These are phyloP conservation scores for Himantopus leucocephalus DNA, from an alignment of 2,113 vertebrate species.

Conservation along the genomic window DNA sequence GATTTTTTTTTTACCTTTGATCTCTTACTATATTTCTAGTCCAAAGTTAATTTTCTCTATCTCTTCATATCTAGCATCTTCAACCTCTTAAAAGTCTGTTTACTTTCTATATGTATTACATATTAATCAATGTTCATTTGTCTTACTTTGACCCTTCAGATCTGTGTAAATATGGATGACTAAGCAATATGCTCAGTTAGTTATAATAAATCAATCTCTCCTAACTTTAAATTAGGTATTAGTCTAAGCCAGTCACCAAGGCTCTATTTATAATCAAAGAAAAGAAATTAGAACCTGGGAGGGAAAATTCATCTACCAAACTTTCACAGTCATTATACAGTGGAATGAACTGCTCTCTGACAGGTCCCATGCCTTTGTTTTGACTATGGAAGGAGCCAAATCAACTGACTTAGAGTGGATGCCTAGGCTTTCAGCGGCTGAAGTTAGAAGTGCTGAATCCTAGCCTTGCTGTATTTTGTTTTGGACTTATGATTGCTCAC, in stretches of 20 bases:
- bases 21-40: not conserved
- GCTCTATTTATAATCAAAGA: not conserved
- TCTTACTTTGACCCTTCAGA: not conserved
- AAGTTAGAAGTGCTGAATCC: not conserved
- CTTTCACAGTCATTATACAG: not conserved
- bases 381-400: not conserved
- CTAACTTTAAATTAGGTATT: not conserved
- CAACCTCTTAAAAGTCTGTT: not conserved
- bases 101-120: not conserved
- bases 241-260: not conserved
- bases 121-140: not conserved
- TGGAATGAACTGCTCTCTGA: not conserved
- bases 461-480: not conserved
- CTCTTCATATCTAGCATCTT: not conserved
- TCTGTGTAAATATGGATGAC: not conserved
- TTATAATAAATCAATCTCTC: not conserved
- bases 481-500: not conserved
- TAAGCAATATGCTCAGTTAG: not conserved
- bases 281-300: not conserved
- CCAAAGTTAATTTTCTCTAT: not conserved
- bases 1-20: not conserved
- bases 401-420: not conserved
- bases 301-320: not conserved
- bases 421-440: not conserved
- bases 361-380: not conserved